Conservation (phyloP, 2,797 vertebrate species). For the Argentina silus region DNA sequence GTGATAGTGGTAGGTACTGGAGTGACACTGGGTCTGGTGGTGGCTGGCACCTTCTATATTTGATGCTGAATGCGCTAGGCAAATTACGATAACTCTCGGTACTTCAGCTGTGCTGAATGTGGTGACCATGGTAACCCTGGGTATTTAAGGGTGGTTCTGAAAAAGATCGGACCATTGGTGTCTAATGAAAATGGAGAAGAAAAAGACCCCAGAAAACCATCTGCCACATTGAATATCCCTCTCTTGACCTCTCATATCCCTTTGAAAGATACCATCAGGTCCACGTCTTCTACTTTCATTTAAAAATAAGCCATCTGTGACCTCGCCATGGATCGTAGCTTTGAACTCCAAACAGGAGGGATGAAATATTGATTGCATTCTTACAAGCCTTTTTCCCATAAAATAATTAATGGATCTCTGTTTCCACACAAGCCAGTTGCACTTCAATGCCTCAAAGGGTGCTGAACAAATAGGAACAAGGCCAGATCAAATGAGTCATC, state of each 20-base stretch:
- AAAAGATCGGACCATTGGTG: constrained; percentile 45
- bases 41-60: background rate
- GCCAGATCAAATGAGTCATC: background rate
- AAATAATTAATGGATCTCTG: constrained; percentile 13
- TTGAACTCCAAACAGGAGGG: constrained; percentile 25
- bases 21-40: background rate
- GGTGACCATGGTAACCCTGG: constrained; percentile 58
- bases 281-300: background rate
- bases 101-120: constrained; percentile 21
- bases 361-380: constrained; percentile 51
- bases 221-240: constrained; percentile 35
- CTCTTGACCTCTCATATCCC: constrained; percentile 32
- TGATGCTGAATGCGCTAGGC: background rate
- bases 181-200: constrained; percentile 30
- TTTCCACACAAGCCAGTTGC: background rate
- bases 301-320: background rate
- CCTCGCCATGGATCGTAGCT: background rate
- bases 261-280: constrained; percentile 25
- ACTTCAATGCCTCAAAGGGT: constrained; percentile 10
- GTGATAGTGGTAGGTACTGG: background rate
- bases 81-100: constrained; percentile 21
- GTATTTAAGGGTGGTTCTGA: constrained; percentile 23
- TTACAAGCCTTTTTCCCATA: constrained; percentile 7
- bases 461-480: constrained; percentile 34
- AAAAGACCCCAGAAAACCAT: constrained; percentile 30